Evolutionary conservation across 2,113 vertebrate species (phyloP).

Genomic region (Cyprinodon variegatus): DNA sequence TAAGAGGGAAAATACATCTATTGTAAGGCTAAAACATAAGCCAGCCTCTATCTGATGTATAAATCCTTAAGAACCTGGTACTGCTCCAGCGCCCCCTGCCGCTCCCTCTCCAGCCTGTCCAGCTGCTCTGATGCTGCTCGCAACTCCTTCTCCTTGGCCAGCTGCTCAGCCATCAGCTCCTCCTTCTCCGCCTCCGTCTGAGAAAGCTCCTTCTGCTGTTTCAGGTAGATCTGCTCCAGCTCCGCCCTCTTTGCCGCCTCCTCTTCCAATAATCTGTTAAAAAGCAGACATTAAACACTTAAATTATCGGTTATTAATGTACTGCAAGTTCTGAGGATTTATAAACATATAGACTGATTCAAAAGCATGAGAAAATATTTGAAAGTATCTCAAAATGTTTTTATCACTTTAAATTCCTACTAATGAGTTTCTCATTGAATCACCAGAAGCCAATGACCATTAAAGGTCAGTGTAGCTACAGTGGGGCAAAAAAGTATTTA

Average conservation of each 20-base stretch:
- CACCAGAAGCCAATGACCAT: too few species aligned
- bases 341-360: background rate
- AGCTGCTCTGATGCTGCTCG: constrained; percentile 88
- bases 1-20: background rate
- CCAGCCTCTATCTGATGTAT: background rate
- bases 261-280: constrained; percentile 87
- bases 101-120: constrained; percentile 86
- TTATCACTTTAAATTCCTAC: too few species aligned
- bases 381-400: too few species aligned
- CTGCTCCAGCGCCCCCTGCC: constrained; percentile 86
- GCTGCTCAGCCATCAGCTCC: constrained; percentile 85
- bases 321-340: background rate
- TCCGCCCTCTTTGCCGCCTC: constrained; percentile 88
- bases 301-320: background rate
- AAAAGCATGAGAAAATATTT: too few species aligned
- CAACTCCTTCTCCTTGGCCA: constrained; percentile 86
- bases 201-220: constrained; percentile 89
- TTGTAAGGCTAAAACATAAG: background rate
- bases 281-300: constrained; percentile 2
- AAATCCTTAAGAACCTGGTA: constrained; percentile 82
- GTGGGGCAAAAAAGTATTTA: too few species aligned
- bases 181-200: constrained; percentile 90
- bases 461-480: too few species aligned
- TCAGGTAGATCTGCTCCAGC: constrained; percentile 88
- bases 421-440: too few species aligned